Percentiles rank a stretch among this genome's conserved stretches.
Evolutionary conservation across 2,888 invertebrate species (phyloP).

Genomic region (Orchesellides sinensis): DNA sequence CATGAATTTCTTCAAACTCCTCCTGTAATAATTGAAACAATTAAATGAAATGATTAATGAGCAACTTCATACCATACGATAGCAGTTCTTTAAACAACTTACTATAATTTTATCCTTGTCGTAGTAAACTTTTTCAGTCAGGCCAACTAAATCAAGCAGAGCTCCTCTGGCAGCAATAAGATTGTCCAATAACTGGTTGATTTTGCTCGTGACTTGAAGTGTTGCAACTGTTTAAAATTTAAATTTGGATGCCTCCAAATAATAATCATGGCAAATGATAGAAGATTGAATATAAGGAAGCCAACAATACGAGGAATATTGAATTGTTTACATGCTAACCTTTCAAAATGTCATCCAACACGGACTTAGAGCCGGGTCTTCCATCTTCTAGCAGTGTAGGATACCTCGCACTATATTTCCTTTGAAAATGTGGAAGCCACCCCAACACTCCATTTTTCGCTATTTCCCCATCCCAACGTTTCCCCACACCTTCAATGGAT

Average conservation of each 20-base stretch:
- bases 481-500: neutral
- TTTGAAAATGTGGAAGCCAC: conserved; percentile 29
- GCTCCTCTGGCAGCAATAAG: neutral
- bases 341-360: neutral
- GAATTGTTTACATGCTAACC: too few relatives aligned
- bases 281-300: too few relatives aligned
- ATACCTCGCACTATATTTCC: neutral
- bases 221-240: too few relatives aligned
- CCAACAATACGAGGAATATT: too few relatives aligned
- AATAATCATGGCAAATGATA: too few relatives aligned
- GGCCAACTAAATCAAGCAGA: neutral
- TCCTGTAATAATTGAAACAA: too few relatives aligned
- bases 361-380: neutral
- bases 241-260: too few relatives aligned
- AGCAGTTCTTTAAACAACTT: conserved; percentile 1
- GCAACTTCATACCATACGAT: neutral
- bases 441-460: conserved; percentile 12
- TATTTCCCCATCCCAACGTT: neutral
- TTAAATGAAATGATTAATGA: neutral
- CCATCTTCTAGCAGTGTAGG: neutral
- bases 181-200: neutral
- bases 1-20: conserved; percentile 35
- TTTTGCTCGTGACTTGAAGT: too few relatives aligned
- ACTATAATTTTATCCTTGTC: conserved; percentile 19
- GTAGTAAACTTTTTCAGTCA: neutral